Conservation (phyloP, 2,113 vertebrate species). For the Odocoileus virginianus region DNA sequence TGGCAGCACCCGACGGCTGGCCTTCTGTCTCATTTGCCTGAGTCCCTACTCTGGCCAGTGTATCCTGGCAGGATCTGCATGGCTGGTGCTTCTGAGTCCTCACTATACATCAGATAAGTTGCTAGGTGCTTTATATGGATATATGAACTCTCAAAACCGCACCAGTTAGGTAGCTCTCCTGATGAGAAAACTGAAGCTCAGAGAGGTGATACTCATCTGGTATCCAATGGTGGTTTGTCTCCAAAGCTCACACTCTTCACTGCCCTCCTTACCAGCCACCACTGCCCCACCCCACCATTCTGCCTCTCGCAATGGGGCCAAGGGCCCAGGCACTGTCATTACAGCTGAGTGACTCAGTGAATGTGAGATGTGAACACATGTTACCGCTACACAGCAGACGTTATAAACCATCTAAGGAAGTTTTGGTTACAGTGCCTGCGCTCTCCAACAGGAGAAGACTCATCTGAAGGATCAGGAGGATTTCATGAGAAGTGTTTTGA, state of each 20-base stretch:
- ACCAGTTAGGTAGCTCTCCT: not conserved
- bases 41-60: not conserved
- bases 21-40: not conserved
- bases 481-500: not conserved
- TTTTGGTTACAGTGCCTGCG: not conserved
- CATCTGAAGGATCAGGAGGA: not conserved
- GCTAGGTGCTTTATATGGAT: not conserved
- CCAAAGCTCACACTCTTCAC: not conserved
- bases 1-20: not conserved
- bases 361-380: not conserved
- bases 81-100: not conserved
- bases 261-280: not conserved
- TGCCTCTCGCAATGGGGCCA: not conserved
- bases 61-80: not conserved
- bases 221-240: not conserved
- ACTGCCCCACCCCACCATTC: not conserved
- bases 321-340: not conserved
- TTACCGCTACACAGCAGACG: not conserved
- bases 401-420: not conserved
- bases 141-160: not conserved
- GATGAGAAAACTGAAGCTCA: not conserved
- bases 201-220: not conserved
- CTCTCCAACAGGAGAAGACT: not conserved
- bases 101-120: accelerated
- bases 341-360: not conserved